Percentiles rank a stretch among this genome's conserved stretches.
Evolutionary conservation across 1,140 invertebrate genomes (phyloP).

Genomic region (Schlechtendalia chinensis): DNA sequence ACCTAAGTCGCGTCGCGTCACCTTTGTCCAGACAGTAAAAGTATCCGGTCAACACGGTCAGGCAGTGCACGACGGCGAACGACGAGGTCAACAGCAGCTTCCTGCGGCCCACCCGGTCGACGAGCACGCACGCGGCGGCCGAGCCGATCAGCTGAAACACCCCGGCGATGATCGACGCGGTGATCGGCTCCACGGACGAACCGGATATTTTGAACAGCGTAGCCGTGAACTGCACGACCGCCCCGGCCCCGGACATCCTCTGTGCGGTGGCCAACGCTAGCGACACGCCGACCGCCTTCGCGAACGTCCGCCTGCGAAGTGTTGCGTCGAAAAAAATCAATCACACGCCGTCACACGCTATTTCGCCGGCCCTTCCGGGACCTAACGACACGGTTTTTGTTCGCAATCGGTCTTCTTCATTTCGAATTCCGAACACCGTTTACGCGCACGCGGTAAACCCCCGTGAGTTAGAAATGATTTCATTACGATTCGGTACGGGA

Average conservation of each 20-base stretch:
- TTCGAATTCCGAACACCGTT: background rate
- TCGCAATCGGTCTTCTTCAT: no score
- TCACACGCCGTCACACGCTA: no score
- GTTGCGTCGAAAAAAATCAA: background rate
- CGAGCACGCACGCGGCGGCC: background rate
- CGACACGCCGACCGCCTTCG: background rate
- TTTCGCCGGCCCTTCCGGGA: no score
- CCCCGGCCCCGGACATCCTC: constrained; percentile 16
- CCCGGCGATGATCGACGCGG: constrained; percentile 11
- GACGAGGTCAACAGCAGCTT: constrained; percentile 3
- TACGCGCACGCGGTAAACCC: no score
- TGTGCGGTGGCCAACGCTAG: background rate
- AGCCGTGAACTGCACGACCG: constrained; percentile 4
- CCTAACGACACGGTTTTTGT: no score
- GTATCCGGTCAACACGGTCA: background rate
- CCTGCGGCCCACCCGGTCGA: constrained; percentile 29
- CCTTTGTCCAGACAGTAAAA: constrained; percentile 22
- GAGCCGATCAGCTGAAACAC: constrained; percentile 5
- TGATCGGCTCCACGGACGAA: background rate
- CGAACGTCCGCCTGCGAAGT: background rate
- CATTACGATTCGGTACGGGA: no score
- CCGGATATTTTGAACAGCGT: constrained; percentile 15
- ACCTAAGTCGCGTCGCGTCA: no score
- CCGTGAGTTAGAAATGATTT: no score
- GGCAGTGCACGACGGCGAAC: background rate